A percentile compares a stretch with the other conserved stretches of the same genome.
Conservation (phyloP, 2,888 invertebrate species). For the Scaptodrosophila latifasciaeformis region DNA sequence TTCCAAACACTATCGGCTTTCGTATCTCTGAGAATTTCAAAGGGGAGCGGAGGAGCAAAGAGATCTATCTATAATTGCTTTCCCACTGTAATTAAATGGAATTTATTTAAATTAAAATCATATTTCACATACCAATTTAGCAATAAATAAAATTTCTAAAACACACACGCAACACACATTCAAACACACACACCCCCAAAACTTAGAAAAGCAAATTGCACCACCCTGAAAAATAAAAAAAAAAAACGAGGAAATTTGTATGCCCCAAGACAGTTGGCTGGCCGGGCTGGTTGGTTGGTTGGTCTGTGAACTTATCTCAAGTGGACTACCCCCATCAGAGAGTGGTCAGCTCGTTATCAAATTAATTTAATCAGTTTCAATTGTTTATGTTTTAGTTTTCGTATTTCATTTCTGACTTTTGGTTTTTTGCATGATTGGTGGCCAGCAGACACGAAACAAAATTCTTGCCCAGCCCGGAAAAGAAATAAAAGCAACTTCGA, state of each 20-base stretch:
- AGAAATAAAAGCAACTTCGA: too few relatives aligned
- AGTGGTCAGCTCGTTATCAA: constrained; percentile 50
- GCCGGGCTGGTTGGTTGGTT: too few relatives aligned
- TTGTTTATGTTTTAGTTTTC: constrained; percentile 57
- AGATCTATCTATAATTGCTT: constrained; percentile 25
- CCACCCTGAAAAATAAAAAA: background rate
- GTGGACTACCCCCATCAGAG: constrained; percentile 6
- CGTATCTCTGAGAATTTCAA: too few relatives aligned
- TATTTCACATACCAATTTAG: constrained; percentile 45
- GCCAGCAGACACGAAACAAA: constrained; percentile 53
- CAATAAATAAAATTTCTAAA: constrained; percentile 19
- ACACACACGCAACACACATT: background rate
- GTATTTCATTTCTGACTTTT: background rate
- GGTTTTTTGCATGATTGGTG: constrained; percentile 59
- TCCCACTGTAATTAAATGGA: constrained; percentile 12
- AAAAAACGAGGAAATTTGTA: too few relatives aligned
- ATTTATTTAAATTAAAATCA: constrained; percentile 46
- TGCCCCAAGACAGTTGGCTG: too few relatives aligned
- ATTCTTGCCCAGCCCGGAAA: constrained; percentile 21
- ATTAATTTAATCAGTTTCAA: constrained; percentile 69
- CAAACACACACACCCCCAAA: background rate
- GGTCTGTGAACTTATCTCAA: constrained; percentile 1
- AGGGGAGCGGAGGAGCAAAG: too few relatives aligned
- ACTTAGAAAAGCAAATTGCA: background rate
- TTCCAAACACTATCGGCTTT: too few relatives aligned